Evolutionary conservation across 2,888 invertebrate species (phyloP).

Genomic region (Agrochola lychnidis): DNA sequence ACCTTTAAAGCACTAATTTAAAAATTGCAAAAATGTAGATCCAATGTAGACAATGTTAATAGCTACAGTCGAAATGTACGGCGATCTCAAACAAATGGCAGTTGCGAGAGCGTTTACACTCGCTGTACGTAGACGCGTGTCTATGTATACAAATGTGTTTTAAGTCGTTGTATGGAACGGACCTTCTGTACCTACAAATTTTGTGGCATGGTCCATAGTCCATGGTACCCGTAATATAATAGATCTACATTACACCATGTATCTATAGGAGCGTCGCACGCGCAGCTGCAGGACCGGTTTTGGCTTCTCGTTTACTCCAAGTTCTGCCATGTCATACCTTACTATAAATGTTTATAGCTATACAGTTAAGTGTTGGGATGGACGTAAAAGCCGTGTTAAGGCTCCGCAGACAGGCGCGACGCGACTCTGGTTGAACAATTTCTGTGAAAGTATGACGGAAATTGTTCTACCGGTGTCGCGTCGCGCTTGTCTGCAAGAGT

Average conservation of each 20-base stretch:
- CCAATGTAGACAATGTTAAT: too few species aligned
- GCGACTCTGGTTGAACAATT: too few species aligned
- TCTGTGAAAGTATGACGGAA: too few species aligned
- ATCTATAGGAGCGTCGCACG: conserved; percentile 75
- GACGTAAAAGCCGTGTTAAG: conserved; percentile 43
- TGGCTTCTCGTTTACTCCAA: conserved; percentile 82
- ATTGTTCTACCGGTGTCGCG: too few species aligned
- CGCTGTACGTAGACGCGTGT: background rate
- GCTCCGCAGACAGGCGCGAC: too few species aligned
- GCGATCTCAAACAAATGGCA: conserved; percentile 6
- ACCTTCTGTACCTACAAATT: conserved; percentile 2
- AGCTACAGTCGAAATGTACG: too few species aligned
- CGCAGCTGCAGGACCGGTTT: conserved; percentile 90
- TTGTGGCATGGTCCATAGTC: conserved; percentile 26
- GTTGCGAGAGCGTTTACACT: background rate
- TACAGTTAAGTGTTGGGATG: conserved; percentile 62
- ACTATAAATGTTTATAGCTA: conserved; percentile 63
- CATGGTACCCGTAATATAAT: conserved; percentile 55
- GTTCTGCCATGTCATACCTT: conserved; percentile 76
- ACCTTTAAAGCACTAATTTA: too few species aligned
- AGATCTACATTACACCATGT: conserved; percentile 66
- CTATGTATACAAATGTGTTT: background rate
- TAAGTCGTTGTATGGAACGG: background rate
- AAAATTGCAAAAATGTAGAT: too few species aligned
- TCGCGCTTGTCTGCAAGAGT: too few species aligned